Evolutionary conservation across 1,140 invertebrate species (phyloP), one percentile per base, ranked within the genome.

Genomic region (Mizuhopecten yessoensis): DNA sequence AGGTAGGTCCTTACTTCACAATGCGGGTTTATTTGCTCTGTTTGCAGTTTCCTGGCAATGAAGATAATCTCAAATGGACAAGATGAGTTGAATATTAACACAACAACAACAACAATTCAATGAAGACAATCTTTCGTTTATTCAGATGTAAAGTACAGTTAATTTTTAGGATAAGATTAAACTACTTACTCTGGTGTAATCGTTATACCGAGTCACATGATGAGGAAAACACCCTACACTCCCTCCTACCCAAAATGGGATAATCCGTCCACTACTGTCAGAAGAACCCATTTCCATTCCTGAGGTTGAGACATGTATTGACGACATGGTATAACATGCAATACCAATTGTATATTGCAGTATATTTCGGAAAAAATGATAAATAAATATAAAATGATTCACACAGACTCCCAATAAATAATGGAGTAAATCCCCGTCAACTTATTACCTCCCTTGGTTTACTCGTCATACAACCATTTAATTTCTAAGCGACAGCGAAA

Each of bases 311-410:
- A 75, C 57, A 75, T 75, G 57, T 75, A 75, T 75, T 75, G 57
- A 75, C 57, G 23, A 75, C 57, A 75, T 75, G 57, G 57, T 75
- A 75, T 75, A 75, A 75, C n/a, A 29, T 75, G 57, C 57, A 75
- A 75, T 75, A 75, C 57, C 57, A 75, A 75, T 75, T 75, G 57
- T 29, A 75, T 75, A 75, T 75, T 75, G 57, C 57, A 75, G 57
- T 29, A 75, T 75, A 75, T 75, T 75, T 75, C 57, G 57, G 57
- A 75, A 75, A n/a, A 39, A 75, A 75, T 75, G 57, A 75, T 75
- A 75, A 75, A 75, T 75, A 75, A 75, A 75, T 75, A 75, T 75
- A 75, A 75, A 75, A 75, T 75, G 57, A 75, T 75, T 75, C 57
- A 75, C 57, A 75, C 57, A 75, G 57, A 17, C 57, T 75, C 57